Percentiles rank a stretch among this genome's conserved stretches.
These are phyloP conservation scores for Chironomus tentans DNA, from an alignment of 2,888 invertebrate genomes.

Conservation along the genomic window DNA sequence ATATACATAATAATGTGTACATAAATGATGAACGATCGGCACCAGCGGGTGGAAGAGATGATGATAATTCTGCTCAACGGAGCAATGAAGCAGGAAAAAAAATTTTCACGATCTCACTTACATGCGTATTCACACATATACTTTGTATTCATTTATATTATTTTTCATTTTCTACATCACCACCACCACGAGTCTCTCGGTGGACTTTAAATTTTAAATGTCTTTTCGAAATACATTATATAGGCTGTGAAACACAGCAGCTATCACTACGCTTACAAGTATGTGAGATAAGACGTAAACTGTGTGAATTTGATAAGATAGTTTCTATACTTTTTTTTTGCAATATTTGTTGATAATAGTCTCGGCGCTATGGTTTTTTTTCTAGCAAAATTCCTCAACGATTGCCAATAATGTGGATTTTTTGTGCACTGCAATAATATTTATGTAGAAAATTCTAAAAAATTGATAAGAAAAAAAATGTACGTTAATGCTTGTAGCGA, in stretches of 20 bases:
- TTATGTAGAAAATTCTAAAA: no score
- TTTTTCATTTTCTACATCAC: background rate
- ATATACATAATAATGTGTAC: background rate
- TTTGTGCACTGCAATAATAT: no score
- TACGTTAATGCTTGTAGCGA: no score
- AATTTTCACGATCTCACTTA: background rate
- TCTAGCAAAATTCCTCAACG: background rate
- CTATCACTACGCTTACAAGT: background rate
- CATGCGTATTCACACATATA: background rate
- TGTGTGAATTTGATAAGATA: background rate
- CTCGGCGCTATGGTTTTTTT: background rate
- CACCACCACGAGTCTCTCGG: background rate
- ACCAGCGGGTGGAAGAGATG: background rate
- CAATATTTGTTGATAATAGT: background rate
- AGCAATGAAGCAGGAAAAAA: background rate
- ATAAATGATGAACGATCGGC: background rate
- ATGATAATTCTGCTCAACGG: background rate
- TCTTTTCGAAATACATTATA: background rate
- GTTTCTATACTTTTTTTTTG: background rate
- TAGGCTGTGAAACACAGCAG: background rate
- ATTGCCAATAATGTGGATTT: background rate
- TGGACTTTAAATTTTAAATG: conserved; percentile 25
- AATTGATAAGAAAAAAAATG: no score
- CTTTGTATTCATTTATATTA: background rate
- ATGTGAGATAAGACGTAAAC: background rate